Percentiles rank a stretch among this genome's conserved stretches.
phyloP scores from a whole-genome alignment of 2,888 invertebrate species.

The Hipparchia sbordonii region DNA sequence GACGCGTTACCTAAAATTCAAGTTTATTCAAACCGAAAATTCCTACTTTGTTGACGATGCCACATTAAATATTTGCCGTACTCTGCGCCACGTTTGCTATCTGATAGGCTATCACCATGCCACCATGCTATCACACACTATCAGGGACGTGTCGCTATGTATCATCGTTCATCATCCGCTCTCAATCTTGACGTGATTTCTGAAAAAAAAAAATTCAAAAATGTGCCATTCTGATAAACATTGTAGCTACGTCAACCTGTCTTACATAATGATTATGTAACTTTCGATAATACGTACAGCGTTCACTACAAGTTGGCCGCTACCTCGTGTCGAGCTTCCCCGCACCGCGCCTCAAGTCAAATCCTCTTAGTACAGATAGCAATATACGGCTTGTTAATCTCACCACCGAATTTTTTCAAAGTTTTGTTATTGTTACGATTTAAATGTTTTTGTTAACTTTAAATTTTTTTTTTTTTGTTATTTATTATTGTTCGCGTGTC shows the following conservation, averaged over 20 bases:
- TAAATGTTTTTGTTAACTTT: too few relatives aligned
- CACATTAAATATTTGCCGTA: constrained; percentile 42
- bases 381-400: too few relatives aligned
- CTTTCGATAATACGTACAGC: not conserved
- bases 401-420: too few relatives aligned
- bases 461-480: too few relatives aligned
- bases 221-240: constrained; percentile 60
- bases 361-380: too few relatives aligned
- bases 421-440: too few relatives aligned
- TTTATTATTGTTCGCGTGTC: too few relatives aligned
- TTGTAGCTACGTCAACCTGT: constrained; percentile 47
- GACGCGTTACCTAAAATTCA: not conserved
- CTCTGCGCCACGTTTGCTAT: constrained; percentile 32
- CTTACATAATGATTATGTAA: constrained; percentile 43
- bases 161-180: constrained; percentile 79
- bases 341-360: too few relatives aligned
- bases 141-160: constrained; percentile 55
- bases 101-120: constrained; percentile 59
- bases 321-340: too few relatives aligned
- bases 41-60: constrained; percentile 36
- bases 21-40: constrained; percentile 33
- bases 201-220: constrained; percentile 44
- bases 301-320: too few relatives aligned
- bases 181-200: constrained; percentile 62
- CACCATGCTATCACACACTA: constrained; percentile 34